Conservation (phyloP, 2,888 invertebrate genomes). For the Thecocarcelia acutangulata region DNA sequence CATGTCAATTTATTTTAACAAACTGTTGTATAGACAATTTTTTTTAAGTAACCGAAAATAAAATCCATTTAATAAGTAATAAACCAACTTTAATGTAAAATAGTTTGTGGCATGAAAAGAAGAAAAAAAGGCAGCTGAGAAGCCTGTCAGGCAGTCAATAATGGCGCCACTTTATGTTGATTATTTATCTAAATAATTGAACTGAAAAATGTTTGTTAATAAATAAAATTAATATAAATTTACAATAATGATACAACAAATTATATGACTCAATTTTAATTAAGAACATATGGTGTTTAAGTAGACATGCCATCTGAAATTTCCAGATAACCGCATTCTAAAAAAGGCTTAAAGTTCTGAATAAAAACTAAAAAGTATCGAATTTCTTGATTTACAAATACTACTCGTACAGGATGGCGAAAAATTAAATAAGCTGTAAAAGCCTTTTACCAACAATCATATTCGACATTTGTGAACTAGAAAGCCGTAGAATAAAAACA, state of each 20-base stretch:
- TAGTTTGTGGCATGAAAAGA: slow-evolving; percentile 21
- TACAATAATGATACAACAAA: slow-evolving; percentile 6
- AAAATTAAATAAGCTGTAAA: too few species aligned
- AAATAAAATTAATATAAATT: slow-evolving; percentile 57
- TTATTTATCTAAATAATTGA: slow-evolving; percentile 66
- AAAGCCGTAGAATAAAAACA: too few species aligned
- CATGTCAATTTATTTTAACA: slow-evolving; percentile 79
- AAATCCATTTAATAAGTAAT: slow-evolving; percentile 42
- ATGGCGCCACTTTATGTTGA: slow-evolving; percentile 67
- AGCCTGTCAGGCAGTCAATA: slow-evolving; percentile 60
- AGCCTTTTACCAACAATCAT: too few species aligned
- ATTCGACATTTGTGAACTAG: too few species aligned
- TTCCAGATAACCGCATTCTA: too few species aligned
- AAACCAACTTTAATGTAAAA: slow-evolving; percentile 34
- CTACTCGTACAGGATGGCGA: too few species aligned
- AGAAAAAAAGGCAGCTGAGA: slow-evolving; percentile 2
- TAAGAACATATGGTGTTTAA: slow-evolving; percentile 25
- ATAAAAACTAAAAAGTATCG: too few species aligned
- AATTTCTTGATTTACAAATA: too few species aligned
- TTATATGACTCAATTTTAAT: slow-evolving; percentile 43
- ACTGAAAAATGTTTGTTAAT: slow-evolving; percentile 60
- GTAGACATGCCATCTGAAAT: not conserved
- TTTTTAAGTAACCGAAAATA: slow-evolving; percentile 4
- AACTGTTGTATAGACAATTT: slow-evolving; percentile 70
- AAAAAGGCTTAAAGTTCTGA: too few species aligned